Base-by-base conservation (phyloP, 1,140 invertebrate species). In the Scaptomyza hsui region DNA sequence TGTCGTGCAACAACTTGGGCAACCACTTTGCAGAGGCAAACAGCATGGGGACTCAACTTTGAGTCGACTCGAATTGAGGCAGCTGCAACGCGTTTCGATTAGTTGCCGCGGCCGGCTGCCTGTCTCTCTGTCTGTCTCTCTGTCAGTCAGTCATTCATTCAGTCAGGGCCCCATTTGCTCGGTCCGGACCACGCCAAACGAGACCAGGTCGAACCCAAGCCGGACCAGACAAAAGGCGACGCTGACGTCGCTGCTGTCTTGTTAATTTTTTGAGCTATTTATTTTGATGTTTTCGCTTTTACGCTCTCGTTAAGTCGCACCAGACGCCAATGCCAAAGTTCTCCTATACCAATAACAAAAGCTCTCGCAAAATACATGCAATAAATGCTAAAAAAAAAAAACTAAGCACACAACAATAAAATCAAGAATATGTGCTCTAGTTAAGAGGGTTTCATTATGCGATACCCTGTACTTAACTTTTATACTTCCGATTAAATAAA, bases 211-310 rank as follows among this genome's bases (percentile, higher is more conserved):
- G 24, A 24, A 5, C 24, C 24, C 52, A 59, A 44, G 45, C 44
- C 63, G 35, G 32, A 57, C 47, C 78, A 39, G 48, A 70, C 59
- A 63, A 70, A 61, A 62, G 63, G 67, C 59, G 59, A 82, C 75
- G 74, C 65, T 63, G 59, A 65, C 68, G 35, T 21, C 32, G 48
- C 55, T 72, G 72, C 62, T 86, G 82, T 81, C 78, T 86, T 86
- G 82, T 86, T 86, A 88, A 81, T 86, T 86, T 88, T 86, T 81
- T 86, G 77, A 86, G 81, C 82, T 86, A 86, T 86, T 86, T 86
- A 86, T 86, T 86, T 86, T 88, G 82, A 86, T 86, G 81, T 86
- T 86, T 86, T 86, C 81, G 81, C 81, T 86, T 86, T 86, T 86
- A 86, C 81, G 82, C 81, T 88, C 82, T 86, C 81, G 81, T 86